Evolutionary conservation across 2,113 vertebrate genomes (phyloP).

Genomic region (Ascaphus truei): DNA sequence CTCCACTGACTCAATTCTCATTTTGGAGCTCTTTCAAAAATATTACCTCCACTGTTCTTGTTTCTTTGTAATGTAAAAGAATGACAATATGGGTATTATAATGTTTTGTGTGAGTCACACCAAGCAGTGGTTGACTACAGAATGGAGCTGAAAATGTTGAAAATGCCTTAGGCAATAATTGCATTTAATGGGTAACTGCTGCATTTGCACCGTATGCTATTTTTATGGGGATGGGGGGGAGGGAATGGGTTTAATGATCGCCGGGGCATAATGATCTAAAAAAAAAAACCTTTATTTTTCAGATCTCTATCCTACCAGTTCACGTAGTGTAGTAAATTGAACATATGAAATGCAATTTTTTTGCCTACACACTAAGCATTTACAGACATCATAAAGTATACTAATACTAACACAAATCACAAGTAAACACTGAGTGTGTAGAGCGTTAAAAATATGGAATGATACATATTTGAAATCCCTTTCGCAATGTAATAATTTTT

Average conservation of each 20-base stretch:
- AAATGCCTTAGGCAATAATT: background rate
- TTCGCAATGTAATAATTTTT: no score
- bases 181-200: background rate
- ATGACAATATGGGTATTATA: constrained; percentile 4
- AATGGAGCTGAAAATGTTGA: background rate
- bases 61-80: constrained; percentile 22
- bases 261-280: background rate
- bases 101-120: background rate
- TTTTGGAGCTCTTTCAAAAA: constrained; percentile 10
- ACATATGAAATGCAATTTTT: no score
- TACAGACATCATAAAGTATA: no score
- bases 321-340: no score
- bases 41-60: constrained; percentile 11
- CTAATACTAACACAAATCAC: no score
- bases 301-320: no score
- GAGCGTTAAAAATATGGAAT: no score
- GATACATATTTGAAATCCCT: no score
- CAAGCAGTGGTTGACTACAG: background rate
- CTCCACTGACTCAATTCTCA: background rate
- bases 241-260: background rate
- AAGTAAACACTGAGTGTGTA: no score
- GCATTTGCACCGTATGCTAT: background rate
- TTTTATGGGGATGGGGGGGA: background rate
- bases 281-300: background rate
- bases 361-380: no score